Base-by-base conservation (phyloP, 2,888 invertebrate genomes). In the Hanleya hanleyi region DNA sequence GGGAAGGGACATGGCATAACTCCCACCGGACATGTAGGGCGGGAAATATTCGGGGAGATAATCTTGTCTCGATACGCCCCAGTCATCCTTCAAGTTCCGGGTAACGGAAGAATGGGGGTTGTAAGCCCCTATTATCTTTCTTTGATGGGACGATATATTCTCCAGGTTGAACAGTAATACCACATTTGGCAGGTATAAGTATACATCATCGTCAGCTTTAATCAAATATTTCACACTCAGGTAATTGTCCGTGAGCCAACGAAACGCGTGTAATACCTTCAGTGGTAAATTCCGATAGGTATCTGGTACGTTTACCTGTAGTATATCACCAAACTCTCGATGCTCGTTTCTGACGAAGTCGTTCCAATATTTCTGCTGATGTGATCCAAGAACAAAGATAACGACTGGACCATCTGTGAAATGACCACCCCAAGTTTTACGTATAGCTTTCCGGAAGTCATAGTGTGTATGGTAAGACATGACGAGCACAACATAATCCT, bases 201-300 rank as follows among this genome's bases (percentile, higher is more conserved):
- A 76, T 6, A 79, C 77, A 57, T 82, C 82, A 62, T 82, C 82
- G 41, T 82, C 82, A 12, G 77, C 70, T 67, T 82, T 82, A 78
- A 82, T 77, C 57, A 81, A 66, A 47, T 77, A 80, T 15, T 51
- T 50, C 6, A 74, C 71, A 0, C 26, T 36, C 9, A 37, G 47
- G 18, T 71, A 47, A 22, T 70, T 67, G 29, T 67, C 69, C 29
- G 74, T 26, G 1, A 75, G 68, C 78, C 77, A 78, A 3, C 69
- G 51, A 36, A 82, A 47, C 6, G 79, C 78, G 4, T 61, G 35
- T 12, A 81, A 50, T 12, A 81, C 76, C 67, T 82, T 82, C 33
- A 64, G 68, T 18, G 82, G 72, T 36, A 82, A 37, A 38, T 77
- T 75, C 26, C 74, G 73, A 67, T 82, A 81, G 29, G 70, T 75